phyloP scores from a whole-genome alignment of 2,888 invertebrate genomes.

The Amphipyra tragopoginis region DNA sequence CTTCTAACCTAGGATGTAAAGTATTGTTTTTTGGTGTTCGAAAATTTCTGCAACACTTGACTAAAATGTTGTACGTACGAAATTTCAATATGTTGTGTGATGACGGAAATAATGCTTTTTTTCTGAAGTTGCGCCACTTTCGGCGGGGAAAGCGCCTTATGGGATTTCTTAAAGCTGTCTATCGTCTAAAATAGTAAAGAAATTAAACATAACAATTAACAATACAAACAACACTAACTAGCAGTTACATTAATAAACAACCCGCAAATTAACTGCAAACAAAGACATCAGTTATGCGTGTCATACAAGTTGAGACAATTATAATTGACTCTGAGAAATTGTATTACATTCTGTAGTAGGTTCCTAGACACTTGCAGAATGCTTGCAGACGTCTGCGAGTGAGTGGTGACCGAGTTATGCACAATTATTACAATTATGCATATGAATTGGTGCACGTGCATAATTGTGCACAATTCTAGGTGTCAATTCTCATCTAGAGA shows the following conservation, averaged over 20 bases:
- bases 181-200: too few species aligned
- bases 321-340: slow-evolving; percentile 32
- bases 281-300: slow-evolving; percentile 6
- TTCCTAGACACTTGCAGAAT: background rate
- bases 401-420: slow-evolving; percentile 22
- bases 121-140: too few species aligned
- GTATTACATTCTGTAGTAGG: slow-evolving; percentile 3
- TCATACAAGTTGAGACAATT: slow-evolving; percentile 26
- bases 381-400: background rate
- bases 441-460: slow-evolving; percentile 11
- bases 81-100: too few species aligned
- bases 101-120: too few species aligned
- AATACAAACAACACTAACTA: too few species aligned
- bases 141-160: too few species aligned
- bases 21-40: too few species aligned
- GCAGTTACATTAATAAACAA: background rate
- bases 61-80: too few species aligned
- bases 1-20: too few species aligned
- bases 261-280: slow-evolving; percentile 4
- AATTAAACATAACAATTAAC: too few species aligned
- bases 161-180: too few species aligned
- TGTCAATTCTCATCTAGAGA: slow-evolving; percentile 8
- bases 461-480: slow-evolving; percentile 19
- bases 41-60: too few species aligned
- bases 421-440: slow-evolving; percentile 33